Percentiles rank a stretch among this genome's conserved stretches.
Conservation (phyloP, 2,113 vertebrate species). For the Tragelaphus buxtoni region DNA sequence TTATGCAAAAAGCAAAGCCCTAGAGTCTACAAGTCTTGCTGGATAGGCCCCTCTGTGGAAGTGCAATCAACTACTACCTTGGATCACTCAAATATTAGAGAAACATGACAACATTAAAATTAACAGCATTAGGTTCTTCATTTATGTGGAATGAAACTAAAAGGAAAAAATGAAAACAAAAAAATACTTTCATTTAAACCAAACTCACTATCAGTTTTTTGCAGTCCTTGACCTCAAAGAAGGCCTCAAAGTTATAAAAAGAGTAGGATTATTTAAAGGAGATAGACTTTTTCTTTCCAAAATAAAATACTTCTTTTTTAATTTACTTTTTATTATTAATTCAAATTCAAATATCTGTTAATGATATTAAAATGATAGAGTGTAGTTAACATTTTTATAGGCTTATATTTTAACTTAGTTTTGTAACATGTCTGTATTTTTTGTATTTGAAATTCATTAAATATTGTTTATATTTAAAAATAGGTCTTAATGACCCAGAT, state of each 20-base stretch:
- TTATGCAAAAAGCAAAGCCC: background rate
- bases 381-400: background rate
- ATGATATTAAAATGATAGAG: background rate
- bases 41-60: background rate
- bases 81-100: background rate
- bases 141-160: background rate
- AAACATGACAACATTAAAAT: background rate
- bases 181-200: background rate
- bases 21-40: background rate
- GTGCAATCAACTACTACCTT: background rate
- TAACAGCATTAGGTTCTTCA: background rate
- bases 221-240: background rate
- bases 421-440: background rate
- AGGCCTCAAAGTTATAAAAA: background rate
- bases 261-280: background rate
- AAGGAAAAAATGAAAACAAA: background rate
- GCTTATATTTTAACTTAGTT: background rate
- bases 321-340: background rate
- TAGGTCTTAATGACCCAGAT: background rate
- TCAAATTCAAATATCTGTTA: background rate
- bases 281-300: background rate
- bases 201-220: background rate
- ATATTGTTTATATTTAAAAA: background rate
- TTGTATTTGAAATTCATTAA: background rate
- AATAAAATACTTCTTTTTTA: background rate